Base-by-base conservation (phyloP, 2,888 invertebrate species). In the Mongoloraphidia duomilia region DNA sequence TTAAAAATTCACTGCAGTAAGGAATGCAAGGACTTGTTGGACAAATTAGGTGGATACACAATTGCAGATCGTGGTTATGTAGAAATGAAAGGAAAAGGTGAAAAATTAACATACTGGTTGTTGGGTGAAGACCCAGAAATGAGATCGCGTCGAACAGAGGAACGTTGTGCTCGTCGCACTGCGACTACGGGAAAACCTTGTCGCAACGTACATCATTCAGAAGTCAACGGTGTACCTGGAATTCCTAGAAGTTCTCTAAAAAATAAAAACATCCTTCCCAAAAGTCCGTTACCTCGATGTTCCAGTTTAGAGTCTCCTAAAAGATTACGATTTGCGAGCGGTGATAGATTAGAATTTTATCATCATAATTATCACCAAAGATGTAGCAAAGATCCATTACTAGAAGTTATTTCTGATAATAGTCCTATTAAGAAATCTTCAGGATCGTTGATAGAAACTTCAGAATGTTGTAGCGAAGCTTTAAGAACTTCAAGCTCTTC, bases 241-340 rank as follows among this genome's bases (percentile, higher is more conserved):
- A 57, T 63, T 4, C 79, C 78, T 1, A 70, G 80, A 26, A 81
- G 81, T 53, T 86, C 86, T 0, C 65, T 87, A 39, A 87, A 86
- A 61, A 82, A 77, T 53, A 77, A 77, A 57, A 76, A 74, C 52
- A 72, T 78, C 60, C 56, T 62, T 65, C 75, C 70, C 60, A 73
- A 62, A 61, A 79, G 65, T 60, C 74, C 58, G 50, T 68, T 69
- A 61, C 76, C 68, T 58, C 74, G 87, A 50, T 87, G 86, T 56
- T 82, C 84, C 56, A 88, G 87, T 63, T 75, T 85, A 59, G 88
- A 89, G 65, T 88, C 88, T 53, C 87, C 88, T 45, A 89, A 89
- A 64, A 80, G 84, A 58, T 67, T 89, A 50, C 73, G 89, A 52
- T 89, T 88, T 61, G 87, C 85, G 2, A 78, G 81, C 17, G 82